Base-by-base conservation (phyloP, 2,797 vertebrate genomes). In the Clarias laeviceps region DNA sequence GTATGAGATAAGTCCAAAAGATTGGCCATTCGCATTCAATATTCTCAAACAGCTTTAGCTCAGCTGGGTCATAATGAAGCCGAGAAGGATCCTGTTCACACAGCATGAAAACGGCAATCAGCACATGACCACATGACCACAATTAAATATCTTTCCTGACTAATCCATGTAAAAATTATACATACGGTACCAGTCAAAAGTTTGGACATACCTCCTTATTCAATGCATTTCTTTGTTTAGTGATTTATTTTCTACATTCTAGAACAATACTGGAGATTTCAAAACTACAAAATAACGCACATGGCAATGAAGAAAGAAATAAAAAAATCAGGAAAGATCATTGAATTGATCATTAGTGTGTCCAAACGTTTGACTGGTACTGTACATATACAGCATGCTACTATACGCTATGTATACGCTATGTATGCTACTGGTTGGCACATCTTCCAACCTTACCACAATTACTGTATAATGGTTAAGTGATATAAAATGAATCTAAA, bases 1-100 rank as follows among this genome's bases (percentile, higher is more conserved):
- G 95, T 84, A 99, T 94, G 85, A 99, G 96, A 80, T 99, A 99
- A 0, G 97, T 99, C 98, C 98, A 99, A 93, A 99, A 99, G 20
- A 99, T 95, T 0, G 98, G 98, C 98, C 98, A 99, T 84, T 99
- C 98, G 82, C 98, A 98, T 91, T 99, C 98, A 37, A 99, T 99
- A 86, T 99, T 99, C 92, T 99, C 98, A 94, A 99, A 99, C 79
- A 99, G 94, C 89, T 99, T 99, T 82, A 99, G 96, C 91, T 99
- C 98, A 61, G 97, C 97, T 1, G 98, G 97, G 90, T 99, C 98
- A 72, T 99, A 99, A 92, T 99, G 98, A 82, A 99, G 93, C 78
- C 98, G 96, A 83, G 91, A 95, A 8, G 98, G 97, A 88, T 99
- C 98, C 98, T 99, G 87, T 37, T 85, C 45, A 32, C 9, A 72